Base-by-base conservation (phyloP, 2,113 vertebrate genomes). In the Bufo gargarizans region DNA sequence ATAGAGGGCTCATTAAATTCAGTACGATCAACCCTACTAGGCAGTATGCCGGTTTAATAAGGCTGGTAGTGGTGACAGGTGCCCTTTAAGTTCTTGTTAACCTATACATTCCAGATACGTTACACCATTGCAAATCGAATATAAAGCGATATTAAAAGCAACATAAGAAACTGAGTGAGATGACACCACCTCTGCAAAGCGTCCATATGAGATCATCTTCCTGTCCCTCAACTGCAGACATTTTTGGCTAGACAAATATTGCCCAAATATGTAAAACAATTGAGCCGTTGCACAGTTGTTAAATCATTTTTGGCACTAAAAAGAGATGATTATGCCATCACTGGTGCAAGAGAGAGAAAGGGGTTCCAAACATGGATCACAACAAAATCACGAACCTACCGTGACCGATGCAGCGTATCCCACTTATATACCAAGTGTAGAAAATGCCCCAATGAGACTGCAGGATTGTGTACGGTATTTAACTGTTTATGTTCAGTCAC, bases 201-300 rank as follows among this genome's bases (percentile, higher is more conserved):
- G 55, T 80, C 55, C 56, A 17, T 33, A 43, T 80, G 78, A 80
- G 78, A 43, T 80, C 78, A 80, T 80, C 78, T 80, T 59, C 56
- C 33, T 80, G 53, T 80, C 78, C 56, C n/a, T 80, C 22, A 43
- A 43, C 12, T 45, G 71, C 71, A 74, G 19, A 45, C 33, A 16
- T 22, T 80, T 80, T 43, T 80, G 56, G 78, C 78, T 43, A 19
- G 19, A 59, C 56, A 58, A 43, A 59, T 61, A 56, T 80, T 80
- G 78, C 12, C 78, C 22, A 77, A 50, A 77, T 77, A 50, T 77
- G 45, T 50, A 77, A 77, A 77, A 50, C 74, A 77, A 53, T 77
- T 77, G 49, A 50, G 74, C 74, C 20, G 3, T 77, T 50, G 17
- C 74, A 53, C 49, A 17, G 53, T 12, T 80, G 53, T 80, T 80